Evolutionary conservation across 2,113 vertebrate species (phyloP).

Genomic region (Hucho hucho): DNA sequence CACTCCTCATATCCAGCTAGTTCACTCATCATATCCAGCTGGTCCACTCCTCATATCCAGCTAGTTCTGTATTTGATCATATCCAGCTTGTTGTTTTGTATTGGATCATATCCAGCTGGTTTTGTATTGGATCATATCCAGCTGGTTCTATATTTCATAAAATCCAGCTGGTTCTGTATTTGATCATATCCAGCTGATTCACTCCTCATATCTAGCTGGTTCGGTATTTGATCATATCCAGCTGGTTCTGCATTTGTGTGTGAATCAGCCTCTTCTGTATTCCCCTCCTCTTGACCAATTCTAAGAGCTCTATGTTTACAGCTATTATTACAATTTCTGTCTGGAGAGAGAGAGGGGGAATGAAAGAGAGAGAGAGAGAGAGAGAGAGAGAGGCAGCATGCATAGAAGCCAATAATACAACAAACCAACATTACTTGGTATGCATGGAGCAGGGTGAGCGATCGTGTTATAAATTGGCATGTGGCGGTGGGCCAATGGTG

Average conservation of each 20-base stretch:
- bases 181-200: too few species aligned
- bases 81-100: too few species aligned
- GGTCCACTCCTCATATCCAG: too few species aligned
- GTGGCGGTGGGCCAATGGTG: constrained; percentile 71
- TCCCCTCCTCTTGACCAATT: constrained; percentile 47
- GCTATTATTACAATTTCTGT: constrained; percentile 49
- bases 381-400: not conserved
- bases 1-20: too few species aligned
- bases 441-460: constrained; percentile 63
- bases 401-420: constrained; percentile 58
- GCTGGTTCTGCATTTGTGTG: constrained; percentile 27
- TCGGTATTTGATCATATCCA: too few species aligned
- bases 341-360: not conserved
- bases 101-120: too few species aligned
- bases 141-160: too few species aligned
- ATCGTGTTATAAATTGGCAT: constrained; percentile 74
- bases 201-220: too few species aligned
- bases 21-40: too few species aligned
- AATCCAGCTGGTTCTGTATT: too few species aligned
- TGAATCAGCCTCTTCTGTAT: constrained; percentile 46
- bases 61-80: too few species aligned
- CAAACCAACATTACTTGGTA: constrained; percentile 73
- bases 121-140: too few species aligned
- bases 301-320: constrained; percentile 58
- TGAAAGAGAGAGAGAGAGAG: constrained; percentile 8